A percentile compares a stretch with the other conserved stretches of the same genome.
Conservation (phyloP, 2,888 invertebrate species). For the Theretra japonica region DNA sequence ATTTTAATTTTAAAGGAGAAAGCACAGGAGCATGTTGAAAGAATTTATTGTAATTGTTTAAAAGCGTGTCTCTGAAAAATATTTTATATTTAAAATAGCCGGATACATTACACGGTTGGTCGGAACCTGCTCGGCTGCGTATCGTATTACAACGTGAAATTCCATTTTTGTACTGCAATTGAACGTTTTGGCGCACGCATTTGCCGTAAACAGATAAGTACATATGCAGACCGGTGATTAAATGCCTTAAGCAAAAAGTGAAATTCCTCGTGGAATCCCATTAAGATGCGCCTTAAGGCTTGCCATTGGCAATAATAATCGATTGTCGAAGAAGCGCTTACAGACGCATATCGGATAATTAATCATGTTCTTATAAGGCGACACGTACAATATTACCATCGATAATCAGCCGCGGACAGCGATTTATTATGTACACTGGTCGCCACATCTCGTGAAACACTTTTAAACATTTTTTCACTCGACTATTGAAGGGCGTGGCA, state of each 20-base stretch:
- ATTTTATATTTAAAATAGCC: neutral
- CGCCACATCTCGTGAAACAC: constrained; percentile 9
- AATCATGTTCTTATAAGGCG: constrained; percentile 68
- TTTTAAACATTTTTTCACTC: constrained; percentile 5
- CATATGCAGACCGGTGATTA: constrained; percentile 22
- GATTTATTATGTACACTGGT: constrained; percentile 55
- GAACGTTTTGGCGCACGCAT: neutral
- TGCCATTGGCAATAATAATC: constrained; percentile 54
- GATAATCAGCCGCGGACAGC: constrained; percentile 62
- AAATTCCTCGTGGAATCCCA: constrained; percentile 25
- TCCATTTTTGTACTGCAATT: constrained; percentile 4
- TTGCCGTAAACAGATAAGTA: constrained; percentile 24
- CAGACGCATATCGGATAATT: constrained; percentile 66
- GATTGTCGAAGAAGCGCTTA: constrained; percentile 59
- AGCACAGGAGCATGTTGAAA: neutral
- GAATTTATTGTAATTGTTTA: neutral
- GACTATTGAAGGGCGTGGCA: neutral
- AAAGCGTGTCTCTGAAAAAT: neutral
- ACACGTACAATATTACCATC: constrained; percentile 52
- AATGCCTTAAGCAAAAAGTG: constrained; percentile 22
- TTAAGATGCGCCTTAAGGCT: constrained; percentile 42
- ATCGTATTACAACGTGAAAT: constrained; percentile 9
- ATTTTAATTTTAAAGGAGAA: neutral
- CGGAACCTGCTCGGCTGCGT: neutral
- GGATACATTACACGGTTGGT: neutral